Conservation (phyloP, 1,140 invertebrate genomes). For the Palaemon carinicauda region DNA sequence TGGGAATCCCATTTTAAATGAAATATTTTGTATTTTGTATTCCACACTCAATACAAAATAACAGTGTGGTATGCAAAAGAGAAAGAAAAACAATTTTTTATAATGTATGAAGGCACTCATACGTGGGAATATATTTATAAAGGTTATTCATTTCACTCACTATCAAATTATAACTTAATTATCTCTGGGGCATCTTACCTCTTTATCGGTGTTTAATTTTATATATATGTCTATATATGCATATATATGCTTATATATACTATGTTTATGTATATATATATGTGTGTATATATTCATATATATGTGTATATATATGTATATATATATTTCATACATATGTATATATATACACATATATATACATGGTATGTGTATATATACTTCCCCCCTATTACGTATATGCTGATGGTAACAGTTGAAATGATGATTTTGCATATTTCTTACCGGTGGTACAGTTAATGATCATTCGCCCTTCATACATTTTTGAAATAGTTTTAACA, state of each 20-base stretch:
- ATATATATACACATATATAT: too few relatives aligned
- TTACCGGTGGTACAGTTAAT: slow-evolving; percentile 43
- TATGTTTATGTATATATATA: too few relatives aligned
- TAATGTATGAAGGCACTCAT: slow-evolving; percentile 41
- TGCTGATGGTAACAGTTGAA: slow-evolving; percentile 56
- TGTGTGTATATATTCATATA: too few relatives aligned
- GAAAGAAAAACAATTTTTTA: neutral
- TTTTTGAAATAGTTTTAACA: slow-evolving; percentile 51
- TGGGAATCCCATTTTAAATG: slow-evolving; percentile 33
- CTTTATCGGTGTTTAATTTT: slow-evolving; percentile 22
- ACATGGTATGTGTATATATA: neutral
- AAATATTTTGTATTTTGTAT: slow-evolving; percentile 31
- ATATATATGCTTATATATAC: neutral
- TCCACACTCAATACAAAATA: slow-evolving; percentile 22
- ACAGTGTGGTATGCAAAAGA: slow-evolving; percentile 50
- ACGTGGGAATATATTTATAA: neutral
- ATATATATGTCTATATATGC: neutral
- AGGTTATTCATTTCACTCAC: neutral
- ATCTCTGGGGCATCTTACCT: slow-evolving; percentile 53
- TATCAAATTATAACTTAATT: neutral
- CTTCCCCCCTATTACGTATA: slow-evolving; percentile 36
- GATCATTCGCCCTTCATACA: slow-evolving; percentile 53
- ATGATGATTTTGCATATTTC: slow-evolving; percentile 54
- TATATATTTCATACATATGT: too few relatives aligned
- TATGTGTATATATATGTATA: too few relatives aligned